phyloP scores from a whole-genome alignment of 2,797 vertebrate genomes.

The Amazonetta brasiliensis region DNA sequence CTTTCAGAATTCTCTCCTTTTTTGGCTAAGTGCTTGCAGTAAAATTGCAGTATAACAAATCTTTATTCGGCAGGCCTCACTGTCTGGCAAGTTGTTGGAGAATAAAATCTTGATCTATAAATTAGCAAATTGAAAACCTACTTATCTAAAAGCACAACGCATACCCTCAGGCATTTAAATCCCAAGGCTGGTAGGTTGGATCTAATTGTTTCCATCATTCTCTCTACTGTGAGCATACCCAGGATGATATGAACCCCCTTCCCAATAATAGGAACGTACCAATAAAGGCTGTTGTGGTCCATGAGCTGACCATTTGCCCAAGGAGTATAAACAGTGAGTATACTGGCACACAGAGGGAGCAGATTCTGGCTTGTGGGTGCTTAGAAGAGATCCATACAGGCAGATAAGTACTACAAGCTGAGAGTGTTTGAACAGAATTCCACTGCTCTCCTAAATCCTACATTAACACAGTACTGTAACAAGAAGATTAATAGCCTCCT shows the following conservation, averaged over 20 bases:
- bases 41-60: constrained; percentile 4
- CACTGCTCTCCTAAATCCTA: not conserved
- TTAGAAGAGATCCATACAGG: not conserved
- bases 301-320: not conserved
- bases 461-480: not conserved
- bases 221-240: not conserved
- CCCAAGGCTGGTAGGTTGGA: not conserved
- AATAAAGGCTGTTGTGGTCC: not conserved
- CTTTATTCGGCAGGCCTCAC: not conserved
- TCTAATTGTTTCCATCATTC: not conserved
- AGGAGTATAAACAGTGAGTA: not conserved
- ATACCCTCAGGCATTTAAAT: not conserved
- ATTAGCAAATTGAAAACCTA: not conserved
- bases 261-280: not conserved
- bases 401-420: not conserved
- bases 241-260: not conserved
- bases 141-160: not conserved
- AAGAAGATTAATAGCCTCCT: constrained; percentile 39
- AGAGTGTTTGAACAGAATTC: not conserved
- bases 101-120: constrained; percentile 6
- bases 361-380: not conserved
- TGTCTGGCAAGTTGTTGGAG: not conserved
- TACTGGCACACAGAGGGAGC: not conserved
- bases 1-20: constrained; percentile 1
- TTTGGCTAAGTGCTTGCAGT: not conserved